Evolutionary conservation across 1,140 invertebrate species (phyloP).

Genomic region (Trichogramma pretiosum): DNA sequence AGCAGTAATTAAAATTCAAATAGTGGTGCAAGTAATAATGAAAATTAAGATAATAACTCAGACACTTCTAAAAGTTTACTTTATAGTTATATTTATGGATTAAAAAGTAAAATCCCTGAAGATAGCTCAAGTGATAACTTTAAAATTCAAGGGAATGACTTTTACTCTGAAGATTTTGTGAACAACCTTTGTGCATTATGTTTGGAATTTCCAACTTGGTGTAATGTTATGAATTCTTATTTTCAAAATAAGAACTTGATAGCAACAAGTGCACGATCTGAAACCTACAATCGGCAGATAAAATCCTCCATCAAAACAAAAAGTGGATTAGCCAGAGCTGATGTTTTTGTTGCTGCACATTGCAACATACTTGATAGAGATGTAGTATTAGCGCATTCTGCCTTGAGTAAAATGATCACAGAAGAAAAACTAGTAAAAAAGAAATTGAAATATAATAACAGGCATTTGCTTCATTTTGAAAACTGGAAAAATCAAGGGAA

Average conservation of each 20-base stretch:
- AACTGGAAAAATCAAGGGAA: background rate
- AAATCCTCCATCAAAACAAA: background rate
- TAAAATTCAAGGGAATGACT: background rate
- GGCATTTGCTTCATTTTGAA: background rate
- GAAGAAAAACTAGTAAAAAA: background rate
- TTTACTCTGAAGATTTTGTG: background rate
- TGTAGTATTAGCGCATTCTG: background rate
- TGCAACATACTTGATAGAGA: background rate
- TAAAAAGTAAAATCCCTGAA: background rate
- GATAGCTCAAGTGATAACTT: background rate
- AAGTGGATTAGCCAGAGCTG: background rate
- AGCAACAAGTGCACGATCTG: background rate
- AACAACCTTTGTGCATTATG: background rate
- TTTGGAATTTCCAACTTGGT: background rate
- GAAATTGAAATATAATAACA: too few relatives aligned
- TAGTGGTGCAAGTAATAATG: background rate
- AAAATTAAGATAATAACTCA: background rate
- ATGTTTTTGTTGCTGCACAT: background rate
- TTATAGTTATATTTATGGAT: background rate
- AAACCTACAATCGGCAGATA: background rate
- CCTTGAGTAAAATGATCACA: background rate
- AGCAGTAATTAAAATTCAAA: background rate
- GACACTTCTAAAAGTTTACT: background rate
- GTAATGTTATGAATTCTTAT: background rate
- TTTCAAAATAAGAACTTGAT: background rate